These are phyloP conservation scores for Heliconius melpomene DNA, from an alignment of 1,140 invertebrate species.

Conservation along the genomic window DNA sequence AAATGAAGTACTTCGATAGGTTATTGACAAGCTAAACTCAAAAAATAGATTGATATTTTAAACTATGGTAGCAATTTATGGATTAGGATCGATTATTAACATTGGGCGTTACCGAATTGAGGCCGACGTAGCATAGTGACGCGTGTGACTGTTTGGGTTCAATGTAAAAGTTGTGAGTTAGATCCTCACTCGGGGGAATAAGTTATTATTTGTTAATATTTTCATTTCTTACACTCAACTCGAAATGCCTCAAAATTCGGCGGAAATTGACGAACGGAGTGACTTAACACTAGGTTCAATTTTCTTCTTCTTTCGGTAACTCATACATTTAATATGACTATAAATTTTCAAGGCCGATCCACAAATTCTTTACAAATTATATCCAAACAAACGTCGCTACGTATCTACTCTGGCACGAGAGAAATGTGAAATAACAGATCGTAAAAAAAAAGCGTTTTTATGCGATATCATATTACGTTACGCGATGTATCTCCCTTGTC, in stretches of 20 bases:
- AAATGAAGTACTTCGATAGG: no score
- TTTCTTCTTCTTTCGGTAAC: neutral
- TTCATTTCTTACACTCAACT: neutral
- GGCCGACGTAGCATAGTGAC: no score
- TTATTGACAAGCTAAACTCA: no score
- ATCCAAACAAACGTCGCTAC: neutral
- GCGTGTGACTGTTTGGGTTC: no score
- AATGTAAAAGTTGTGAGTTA: no score
- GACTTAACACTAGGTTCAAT: neutral
- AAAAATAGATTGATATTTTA: no score
- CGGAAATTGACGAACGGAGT: neutral
- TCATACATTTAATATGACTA: neutral
- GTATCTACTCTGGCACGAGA: neutral
- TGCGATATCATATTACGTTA: slow-evolving; percentile 1
- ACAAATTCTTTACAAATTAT: neutral
- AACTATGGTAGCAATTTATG: no score
- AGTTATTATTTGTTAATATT: neutral
- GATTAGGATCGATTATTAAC: no score
- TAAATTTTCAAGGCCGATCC: neutral
- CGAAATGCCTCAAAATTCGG: neutral
- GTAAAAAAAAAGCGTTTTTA: slow-evolving; percentile 9
- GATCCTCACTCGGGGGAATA: no score
- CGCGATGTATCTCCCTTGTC: neutral
- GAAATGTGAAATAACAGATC: slow-evolving; percentile 16
- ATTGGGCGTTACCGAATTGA: no score